These are phyloP conservation scores for Chrysemys picta DNA, from an alignment of 2,113 vertebrate species.

Conservation along the genomic window DNA sequence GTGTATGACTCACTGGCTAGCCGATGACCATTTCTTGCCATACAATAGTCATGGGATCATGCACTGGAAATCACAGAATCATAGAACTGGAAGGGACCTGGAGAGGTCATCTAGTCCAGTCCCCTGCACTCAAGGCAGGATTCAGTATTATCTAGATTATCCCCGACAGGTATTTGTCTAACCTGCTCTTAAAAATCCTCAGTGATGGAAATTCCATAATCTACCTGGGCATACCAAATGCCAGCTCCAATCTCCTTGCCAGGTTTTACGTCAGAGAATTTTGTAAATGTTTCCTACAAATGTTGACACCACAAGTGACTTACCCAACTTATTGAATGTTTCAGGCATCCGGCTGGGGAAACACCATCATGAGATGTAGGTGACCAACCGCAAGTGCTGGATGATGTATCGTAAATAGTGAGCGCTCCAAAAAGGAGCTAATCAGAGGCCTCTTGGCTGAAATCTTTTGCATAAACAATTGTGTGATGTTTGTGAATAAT, in stretches of 20 bases:
- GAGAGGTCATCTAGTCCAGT: too few relatives aligned
- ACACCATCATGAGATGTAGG: background rate
- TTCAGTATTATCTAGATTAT: background rate
- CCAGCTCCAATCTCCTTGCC: background rate
- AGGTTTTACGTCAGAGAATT: background rate
- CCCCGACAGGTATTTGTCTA: background rate
- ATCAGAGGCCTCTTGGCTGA: background rate
- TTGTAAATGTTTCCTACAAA: background rate
- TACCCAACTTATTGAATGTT: background rate
- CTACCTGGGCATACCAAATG: too few relatives aligned
- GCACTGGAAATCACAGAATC: background rate
- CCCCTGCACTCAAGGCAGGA: too few relatives aligned
- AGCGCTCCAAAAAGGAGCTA: background rate
- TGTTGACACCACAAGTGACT: background rate
- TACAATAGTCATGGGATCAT: background rate
- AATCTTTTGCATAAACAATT: background rate
- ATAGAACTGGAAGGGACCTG: too few relatives aligned
- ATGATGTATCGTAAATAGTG: background rate
- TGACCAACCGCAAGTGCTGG: background rate
- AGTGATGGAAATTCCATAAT: too few relatives aligned
- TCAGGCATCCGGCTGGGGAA: background rate
- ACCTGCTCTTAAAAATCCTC: too few relatives aligned
- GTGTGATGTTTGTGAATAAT: background rate
- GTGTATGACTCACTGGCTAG: background rate
- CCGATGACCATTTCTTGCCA: background rate